Percentiles rank a stretch among this genome's conserved stretches.
phyloP scores from a whole-genome alignment of 2,888 invertebrate species.

The Drosophila atroscutellata region DNA sequence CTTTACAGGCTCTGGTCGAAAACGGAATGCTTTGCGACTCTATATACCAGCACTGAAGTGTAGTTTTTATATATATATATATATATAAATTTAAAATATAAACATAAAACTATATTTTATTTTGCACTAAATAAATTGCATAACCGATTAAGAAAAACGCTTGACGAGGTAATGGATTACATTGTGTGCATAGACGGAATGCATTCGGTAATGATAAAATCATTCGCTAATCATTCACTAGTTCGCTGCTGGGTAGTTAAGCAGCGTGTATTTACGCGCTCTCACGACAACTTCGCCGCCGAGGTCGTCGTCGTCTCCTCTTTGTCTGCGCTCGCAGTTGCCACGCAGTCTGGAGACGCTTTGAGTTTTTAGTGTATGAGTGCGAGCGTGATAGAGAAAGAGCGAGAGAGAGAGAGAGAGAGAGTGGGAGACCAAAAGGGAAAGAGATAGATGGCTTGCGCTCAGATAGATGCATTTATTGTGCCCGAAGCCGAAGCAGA shows the following conservation, averaged over 20 bases:
- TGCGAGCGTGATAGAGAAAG: slow-evolving; percentile 1
- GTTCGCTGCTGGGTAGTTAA: slow-evolving; percentile 3
- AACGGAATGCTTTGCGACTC: not conserved
- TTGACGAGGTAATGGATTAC: not conserved
- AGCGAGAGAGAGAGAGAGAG: slow-evolving; percentile 19
- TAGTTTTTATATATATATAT: not conserved
- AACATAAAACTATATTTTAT: too few relatives aligned
- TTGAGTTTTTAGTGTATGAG: not conserved
- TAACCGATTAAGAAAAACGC: not conserved
- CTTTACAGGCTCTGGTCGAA: not conserved
- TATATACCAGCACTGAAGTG: not conserved
- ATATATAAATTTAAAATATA: too few relatives aligned
- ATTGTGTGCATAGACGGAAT: not conserved
- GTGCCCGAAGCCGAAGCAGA: not conserved
- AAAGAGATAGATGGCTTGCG: slow-evolving; percentile 30
- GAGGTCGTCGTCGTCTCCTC: slow-evolving; percentile 21
- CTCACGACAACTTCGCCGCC: slow-evolving; percentile 19
- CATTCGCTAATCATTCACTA: not conserved
- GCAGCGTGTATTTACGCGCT: slow-evolving; percentile 20
- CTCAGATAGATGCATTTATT: slow-evolving; percentile 12
- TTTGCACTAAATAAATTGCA: too few relatives aligned
- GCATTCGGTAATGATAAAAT: not conserved
- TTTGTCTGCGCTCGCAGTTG: slow-evolving; percentile 46
- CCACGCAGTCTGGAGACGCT: slow-evolving; percentile 65
- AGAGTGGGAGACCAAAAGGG: not conserved